These are phyloP conservation scores for Sminthopsis crassicaudata DNA, from an alignment of 2,113 vertebrate species.

Conservation along the genomic window DNA sequence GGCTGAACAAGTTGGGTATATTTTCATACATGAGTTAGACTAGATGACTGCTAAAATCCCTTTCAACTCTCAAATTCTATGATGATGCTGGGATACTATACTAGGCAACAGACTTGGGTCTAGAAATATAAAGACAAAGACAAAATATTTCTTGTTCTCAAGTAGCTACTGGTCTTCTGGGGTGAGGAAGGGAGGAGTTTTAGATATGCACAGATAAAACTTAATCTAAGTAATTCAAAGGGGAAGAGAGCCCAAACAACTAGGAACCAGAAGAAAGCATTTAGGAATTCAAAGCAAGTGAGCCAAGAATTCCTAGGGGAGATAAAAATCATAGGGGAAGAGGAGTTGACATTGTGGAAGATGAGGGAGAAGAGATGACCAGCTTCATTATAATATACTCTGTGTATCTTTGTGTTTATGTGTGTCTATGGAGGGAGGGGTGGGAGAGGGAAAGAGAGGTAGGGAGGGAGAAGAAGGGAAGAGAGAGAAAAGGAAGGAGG, in stretches of 20 bases:
- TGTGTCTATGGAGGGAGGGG: not conserved
- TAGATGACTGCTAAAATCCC: not conserved
- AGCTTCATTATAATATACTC: not conserved
- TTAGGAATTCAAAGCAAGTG: not conserved
- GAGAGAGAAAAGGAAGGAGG: not conserved
- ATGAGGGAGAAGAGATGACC: not conserved
- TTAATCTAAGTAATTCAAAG: not conserved
- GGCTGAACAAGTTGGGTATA: not conserved
- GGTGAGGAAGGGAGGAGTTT: too few relatives aligned
- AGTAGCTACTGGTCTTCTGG: not conserved
- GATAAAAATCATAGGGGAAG: not conserved
- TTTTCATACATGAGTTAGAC: not conserved
- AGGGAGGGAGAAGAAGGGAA: too few relatives aligned
- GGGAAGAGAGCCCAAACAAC: too few relatives aligned
- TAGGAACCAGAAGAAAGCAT: not conserved
- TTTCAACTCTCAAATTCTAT: not conserved
- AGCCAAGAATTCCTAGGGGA: not conserved
- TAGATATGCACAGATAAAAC: not conserved
- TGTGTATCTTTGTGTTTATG: not conserved
- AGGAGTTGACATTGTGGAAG: not conserved
- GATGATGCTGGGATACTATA: not conserved
- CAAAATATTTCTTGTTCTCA: not conserved
- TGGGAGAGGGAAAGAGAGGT: too few relatives aligned
- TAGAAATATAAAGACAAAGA: not conserved
- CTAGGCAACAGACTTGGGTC: not conserved